phyloP scores from a whole-genome alignment of 2,113 vertebrate species.

The Saimiri boliviensis region DNA sequence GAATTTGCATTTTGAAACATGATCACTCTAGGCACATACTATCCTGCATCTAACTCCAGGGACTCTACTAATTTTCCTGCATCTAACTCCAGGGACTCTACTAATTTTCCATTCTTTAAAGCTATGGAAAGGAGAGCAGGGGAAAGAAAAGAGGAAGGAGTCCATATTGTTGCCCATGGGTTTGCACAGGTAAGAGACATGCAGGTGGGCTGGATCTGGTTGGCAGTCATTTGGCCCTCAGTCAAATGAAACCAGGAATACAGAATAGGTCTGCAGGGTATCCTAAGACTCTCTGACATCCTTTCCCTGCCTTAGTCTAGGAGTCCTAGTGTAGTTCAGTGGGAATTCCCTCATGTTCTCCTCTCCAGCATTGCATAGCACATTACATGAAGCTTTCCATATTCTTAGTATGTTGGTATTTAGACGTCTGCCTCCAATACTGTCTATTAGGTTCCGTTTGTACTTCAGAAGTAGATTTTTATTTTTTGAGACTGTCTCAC shows the following conservation, averaged over 20 bases:
- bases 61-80: neutral
- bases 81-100: neutral
- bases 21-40: neutral
- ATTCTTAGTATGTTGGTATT: neutral
- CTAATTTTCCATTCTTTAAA: neutral
- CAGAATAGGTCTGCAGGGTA: neutral
- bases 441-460: neutral
- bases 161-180: neutral
- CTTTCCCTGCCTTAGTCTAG: neutral
- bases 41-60: neutral
- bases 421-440: neutral
- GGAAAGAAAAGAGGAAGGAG: neutral
- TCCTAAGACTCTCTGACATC: neutral
- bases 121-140: neutral
- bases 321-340: neutral
- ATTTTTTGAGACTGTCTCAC: neutral
- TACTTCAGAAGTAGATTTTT: neutral
- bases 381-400: neutral
- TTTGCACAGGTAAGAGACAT: neutral
- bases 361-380: neutral
- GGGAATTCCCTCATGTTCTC: neutral
- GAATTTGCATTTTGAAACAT: neutral
- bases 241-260: neutral
- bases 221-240: neutral
- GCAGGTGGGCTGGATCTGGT: neutral